Base-by-base conservation (phyloP, 92 coral and sea anemone species). In the Porites lobata region DNA sequence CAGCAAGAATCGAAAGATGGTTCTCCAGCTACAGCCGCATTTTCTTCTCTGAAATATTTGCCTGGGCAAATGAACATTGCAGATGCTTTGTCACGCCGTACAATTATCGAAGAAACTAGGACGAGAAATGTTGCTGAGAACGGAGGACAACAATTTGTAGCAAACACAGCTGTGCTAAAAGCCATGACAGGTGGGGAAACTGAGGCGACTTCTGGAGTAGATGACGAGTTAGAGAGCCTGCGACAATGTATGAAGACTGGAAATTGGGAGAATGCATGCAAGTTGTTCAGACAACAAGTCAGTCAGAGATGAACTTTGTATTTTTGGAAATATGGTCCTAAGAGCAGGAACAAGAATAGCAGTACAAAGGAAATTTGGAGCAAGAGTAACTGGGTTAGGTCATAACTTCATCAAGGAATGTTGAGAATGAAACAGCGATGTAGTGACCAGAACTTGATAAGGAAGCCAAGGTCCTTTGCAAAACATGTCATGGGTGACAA, bases 121-220 rank as follows among this genome's bases (percentile, higher is more conserved):
- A 13, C 68, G 20, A 14, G 84, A 65, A 89, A 89, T 89, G 86
- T 89, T 2, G 91, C 93, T 5, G 93, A 92, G 50, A 0, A 32
- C 5, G 5, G 43, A 32, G 43, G 2, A 32, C 43, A 4, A 5
- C 43, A 32, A 3, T 89, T 79, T 72, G 90, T 82, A 2, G 17
- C 72, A 15, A 68, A 19, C 9, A 68, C 50, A 26, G 92, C 67
- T 64, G 88, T 54, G 78, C 83, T 75, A 50, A 57, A 43, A 50
- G 89, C 89, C n/a, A 75, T 76, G 89, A 61, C 76, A 22, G 38
- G 61, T 17, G 68, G 65, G 76, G 71, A 77, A 71, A 77, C 78
- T 62, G 89, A 86, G 51, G 63, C 54, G 68, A 84, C 52, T 53
- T 86, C 84, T 76, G 65, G 77, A 73, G 72, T 57, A 43, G 87